Evolutionary conservation across 2,113 vertebrate species (phyloP).

Genomic region (Garra rufa): DNA sequence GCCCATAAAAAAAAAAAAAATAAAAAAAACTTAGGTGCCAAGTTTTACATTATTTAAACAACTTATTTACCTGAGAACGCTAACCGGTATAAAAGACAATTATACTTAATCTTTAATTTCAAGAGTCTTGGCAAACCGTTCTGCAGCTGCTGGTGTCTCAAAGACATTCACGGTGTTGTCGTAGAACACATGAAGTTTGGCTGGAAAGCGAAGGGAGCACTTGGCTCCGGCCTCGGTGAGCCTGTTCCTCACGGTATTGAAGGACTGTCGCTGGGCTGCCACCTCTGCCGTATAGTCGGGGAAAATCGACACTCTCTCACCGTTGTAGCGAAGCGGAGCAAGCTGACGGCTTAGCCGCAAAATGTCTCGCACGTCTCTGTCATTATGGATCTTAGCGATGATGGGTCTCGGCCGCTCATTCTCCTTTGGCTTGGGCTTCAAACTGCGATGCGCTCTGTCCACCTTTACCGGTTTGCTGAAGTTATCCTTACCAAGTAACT

Average conservation of each 20-base stretch:
- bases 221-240: not conserved
- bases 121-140: constrained; percentile 11
- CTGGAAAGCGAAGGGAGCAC: no score
- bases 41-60: no score
- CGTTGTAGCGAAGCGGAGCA: not conserved
- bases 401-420: not conserved
- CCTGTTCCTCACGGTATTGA: not conserved
- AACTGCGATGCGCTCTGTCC: no score
- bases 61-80: no score
- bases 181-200: no score
- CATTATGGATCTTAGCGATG: not conserved
- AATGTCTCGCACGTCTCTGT: not conserved
- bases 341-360: not conserved
- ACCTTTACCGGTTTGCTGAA: not conserved
- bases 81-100: no score
- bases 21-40: no score
- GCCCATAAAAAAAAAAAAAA: no score
- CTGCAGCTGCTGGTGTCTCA: not conserved
- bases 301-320: not conserved
- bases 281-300: not conserved
- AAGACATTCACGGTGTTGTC: no score
- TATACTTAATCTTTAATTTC: no score
- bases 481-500: not conserved
- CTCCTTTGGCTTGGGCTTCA: not conserved
- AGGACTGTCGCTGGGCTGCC: not conserved